Base-by-base conservation (phyloP, 2,888 invertebrate genomes). In the Vanessa cardui region DNA sequence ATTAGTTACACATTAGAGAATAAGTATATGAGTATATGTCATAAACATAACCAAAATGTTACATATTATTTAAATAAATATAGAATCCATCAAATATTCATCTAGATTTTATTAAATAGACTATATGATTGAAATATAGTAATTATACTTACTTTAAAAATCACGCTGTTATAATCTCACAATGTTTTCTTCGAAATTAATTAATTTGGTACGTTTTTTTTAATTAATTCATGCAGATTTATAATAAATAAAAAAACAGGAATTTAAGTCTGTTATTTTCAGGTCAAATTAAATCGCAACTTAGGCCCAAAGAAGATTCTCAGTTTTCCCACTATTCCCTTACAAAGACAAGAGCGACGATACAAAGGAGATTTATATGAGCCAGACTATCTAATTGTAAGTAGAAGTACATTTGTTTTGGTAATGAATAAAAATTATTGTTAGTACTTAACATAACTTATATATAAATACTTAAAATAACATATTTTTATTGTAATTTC, bases 331-430 rank as follows among this genome's bases (percentile, higher is more conserved):
- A 21, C 47, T n/a, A 6, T 45, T 46, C 20, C 62, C 12, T 2
- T 67, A 59, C 76, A 78, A 71, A 76, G 64, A 69, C 81, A 81
- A 72, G 83, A 80, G 54, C 80, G 72, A 60, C 78, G 89, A 68
- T 72, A 73, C 1, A 92, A 87, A 78, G 87, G 82, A 76, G 89
- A 93, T 79, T 77, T 94, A 73, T 96, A 95, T 81, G 95, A 96
- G 82, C 96, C 96, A 0, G 95, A 95, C 83, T 96, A 96, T 84
- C 93, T 96, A 70, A 94, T 96, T 85, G 96, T 96, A 90, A 91
- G 90, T 88, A 12, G 96, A 90, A 91, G 90, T 88, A 12, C 39
- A 12, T 39, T 39, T 12, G 26, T 26, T 12, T 9, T 39, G 12
- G 39, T 39, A 39, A 39, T 4, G 16, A n/a, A 46, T 16, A 46